Base-by-base conservation (phyloP, 1,140 invertebrate species). In the Gryon sp. region DNA sequence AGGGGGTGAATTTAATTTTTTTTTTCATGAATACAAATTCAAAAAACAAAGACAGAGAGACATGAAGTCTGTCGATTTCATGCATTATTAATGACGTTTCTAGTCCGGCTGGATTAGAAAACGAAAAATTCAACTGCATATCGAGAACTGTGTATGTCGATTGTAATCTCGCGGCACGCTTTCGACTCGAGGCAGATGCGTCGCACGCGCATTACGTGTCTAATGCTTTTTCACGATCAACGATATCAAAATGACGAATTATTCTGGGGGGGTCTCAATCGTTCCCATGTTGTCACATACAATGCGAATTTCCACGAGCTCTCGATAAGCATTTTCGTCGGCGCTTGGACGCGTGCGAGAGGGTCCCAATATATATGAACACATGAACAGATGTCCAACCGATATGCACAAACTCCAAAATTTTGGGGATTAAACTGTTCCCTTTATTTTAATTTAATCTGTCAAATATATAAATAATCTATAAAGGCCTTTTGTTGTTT, bases 141-240 rank as follows among this genome's bases (percentile, higher is more conserved):
- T 55, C 36, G 52, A 15, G 3, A 46, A 7, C 28, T 55, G 34
- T 38, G 36, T 24, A 28, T n/a, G n/a, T n/a, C 46, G 53, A 72
- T 60, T 22, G 40, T 52, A 62, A 62, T 62, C 48, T n/a, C 0
- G 1, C 41, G 55, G 45, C 68, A 62, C 55, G 68, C n/a, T n/a
- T n/a, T n/a, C 55, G 68, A 55, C 22, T 46, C 48, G 32, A n/a
- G n/a, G 40, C 57, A 63, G 50, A 62, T 55, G 55, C 69, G 50
- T 20, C 48, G 40, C 60, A 53, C 53, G 66, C 53, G 53, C 59
- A 18, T 48, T 32, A 59, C 48, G 32, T 57, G 53, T 50, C 43
- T 30, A 40, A 59, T 41, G 43, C 9, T 66, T 40, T 26, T 24
- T 24, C 30, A 14, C 18, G 22, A 5, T 34, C 2, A 14, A 20